These are phyloP conservation scores for Choristoneura rosaceana DNA, from an alignment of 2,888 invertebrate species.

Conservation along the genomic window DNA sequence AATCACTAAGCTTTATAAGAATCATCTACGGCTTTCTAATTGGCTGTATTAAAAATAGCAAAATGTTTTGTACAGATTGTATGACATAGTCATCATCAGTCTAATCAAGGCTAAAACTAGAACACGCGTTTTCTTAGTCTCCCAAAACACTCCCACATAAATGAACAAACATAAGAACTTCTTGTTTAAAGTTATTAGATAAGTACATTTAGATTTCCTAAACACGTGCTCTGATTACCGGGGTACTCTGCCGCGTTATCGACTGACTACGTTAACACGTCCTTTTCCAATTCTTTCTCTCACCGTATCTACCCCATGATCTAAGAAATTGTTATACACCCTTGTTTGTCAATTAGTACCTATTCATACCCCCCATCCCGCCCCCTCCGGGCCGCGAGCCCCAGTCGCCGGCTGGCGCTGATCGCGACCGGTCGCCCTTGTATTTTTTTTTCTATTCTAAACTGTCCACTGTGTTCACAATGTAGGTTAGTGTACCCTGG, in stretches of 20 bases:
- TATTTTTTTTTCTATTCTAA: not conserved
- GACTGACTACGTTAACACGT: not conserved
- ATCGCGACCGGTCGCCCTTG: conserved; percentile 50
- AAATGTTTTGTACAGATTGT: too few relatives aligned
- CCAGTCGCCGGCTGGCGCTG: conserved; percentile 56
- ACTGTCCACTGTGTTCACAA: conserved; percentile 13
- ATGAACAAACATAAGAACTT: not conserved
- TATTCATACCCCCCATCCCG: conserved; percentile 6
- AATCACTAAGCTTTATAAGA: too few relatives aligned
- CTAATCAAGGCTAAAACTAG: too few relatives aligned
- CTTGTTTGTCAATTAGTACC: conserved; percentile 32
- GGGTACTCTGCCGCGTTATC: not conserved
- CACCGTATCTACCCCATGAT: not conserved
- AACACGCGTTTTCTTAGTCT: too few relatives aligned
- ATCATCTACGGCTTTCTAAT: too few relatives aligned
- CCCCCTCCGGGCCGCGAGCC: conserved; percentile 13
- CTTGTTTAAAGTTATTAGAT: not conserved
- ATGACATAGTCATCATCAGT: too few relatives aligned
- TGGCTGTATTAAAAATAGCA: too few relatives aligned
- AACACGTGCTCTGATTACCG: too few relatives aligned
- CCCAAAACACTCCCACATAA: too few relatives aligned
- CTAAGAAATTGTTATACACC: not conserved
- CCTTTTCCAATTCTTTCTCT: not conserved
- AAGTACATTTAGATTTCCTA: too few relatives aligned
- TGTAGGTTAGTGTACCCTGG: not conserved